Evolutionary conservation across 2,888 invertebrate genomes (phyloP).

Genomic region (Halictus quadricinctus): DNA sequence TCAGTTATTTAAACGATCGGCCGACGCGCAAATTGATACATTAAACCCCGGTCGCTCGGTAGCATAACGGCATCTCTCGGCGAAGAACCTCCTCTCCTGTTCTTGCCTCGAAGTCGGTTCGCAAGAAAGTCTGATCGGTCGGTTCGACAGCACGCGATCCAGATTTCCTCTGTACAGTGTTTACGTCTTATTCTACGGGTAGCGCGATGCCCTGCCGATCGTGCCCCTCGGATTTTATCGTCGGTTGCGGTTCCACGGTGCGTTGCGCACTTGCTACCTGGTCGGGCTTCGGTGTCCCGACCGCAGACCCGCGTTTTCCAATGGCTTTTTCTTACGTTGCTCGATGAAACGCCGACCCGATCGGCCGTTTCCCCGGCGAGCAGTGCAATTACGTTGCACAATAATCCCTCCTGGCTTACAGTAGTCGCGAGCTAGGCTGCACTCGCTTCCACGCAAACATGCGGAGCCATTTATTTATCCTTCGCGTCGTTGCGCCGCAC

Average conservation of each 20-base stretch:
- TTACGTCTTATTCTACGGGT: constrained; percentile 56
- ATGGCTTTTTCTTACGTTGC: constrained; percentile 69
- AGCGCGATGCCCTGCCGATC: background rate
- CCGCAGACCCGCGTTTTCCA: constrained; percentile 70
- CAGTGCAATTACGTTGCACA: constrained; percentile 76
- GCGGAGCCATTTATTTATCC: constrained; percentile 53
- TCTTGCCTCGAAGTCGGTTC: background rate
- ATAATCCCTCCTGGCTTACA: constrained; percentile 58
- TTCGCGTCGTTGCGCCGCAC: constrained; percentile 12
- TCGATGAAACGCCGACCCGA: constrained; percentile 67
- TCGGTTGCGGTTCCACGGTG: constrained; percentile 30
- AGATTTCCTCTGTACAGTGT: constrained; percentile 8
- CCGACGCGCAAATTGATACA: constrained; percentile 67
- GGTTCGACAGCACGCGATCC: constrained; percentile 55
- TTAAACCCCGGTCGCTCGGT: constrained; percentile 49
- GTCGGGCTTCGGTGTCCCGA: constrained; percentile 27
- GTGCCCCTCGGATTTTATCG: constrained; percentile 28
- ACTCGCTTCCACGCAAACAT: constrained; percentile 17
- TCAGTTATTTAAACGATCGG: constrained; percentile 60
- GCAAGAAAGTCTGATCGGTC: constrained; percentile 54
- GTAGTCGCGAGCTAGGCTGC: constrained; percentile 39
- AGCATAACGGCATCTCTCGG: constrained; percentile 60
- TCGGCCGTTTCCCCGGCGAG: constrained; percentile 72
- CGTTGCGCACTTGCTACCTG: constrained; percentile 46
- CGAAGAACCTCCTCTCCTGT: constrained; percentile 10